Evolutionary conservation across 2,113 vertebrate species (phyloP).

Genomic region (Genyomyrus donnyi): DNA sequence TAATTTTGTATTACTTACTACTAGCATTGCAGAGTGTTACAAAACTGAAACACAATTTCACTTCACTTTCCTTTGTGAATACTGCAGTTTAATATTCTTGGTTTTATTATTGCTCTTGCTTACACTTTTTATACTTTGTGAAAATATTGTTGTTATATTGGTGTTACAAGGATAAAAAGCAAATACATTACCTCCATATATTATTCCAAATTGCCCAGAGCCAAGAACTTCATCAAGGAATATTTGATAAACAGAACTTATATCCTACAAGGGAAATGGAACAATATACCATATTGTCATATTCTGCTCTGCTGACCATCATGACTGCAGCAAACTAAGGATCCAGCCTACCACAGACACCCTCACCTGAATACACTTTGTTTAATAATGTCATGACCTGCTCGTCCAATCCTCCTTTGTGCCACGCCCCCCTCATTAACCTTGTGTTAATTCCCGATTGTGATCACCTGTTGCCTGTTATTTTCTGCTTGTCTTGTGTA

Average conservation of each 20-base stretch:
- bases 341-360: too few relatives aligned
- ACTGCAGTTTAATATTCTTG: neutral
- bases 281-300: neutral
- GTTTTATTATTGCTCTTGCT: too few relatives aligned
- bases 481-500: too few relatives aligned
- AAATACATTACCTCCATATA: constrained; percentile 80
- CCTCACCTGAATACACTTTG: too few relatives aligned
- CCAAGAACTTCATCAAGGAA: constrained; percentile 95
- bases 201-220: constrained; percentile 95
- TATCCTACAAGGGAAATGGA: constrained; percentile 65
- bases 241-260: constrained; percentile 93
- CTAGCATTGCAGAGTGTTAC: neutral
- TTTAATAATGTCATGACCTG: too few relatives aligned
- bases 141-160: neutral
- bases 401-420: too few relatives aligned
- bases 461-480: too few relatives aligned
- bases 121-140: neutral
- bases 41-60: neutral
- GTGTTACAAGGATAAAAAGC: neutral
- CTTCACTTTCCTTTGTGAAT: neutral
- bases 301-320: neutral
- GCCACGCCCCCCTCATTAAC: too few relatives aligned
- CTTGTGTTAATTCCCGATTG: too few relatives aligned
- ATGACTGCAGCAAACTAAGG: too few relatives aligned
- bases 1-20: neutral